These are phyloP conservation scores for Raja brachyura DNA, from an alignment of 2,113 vertebrate genomes.

Conservation along the genomic window DNA sequence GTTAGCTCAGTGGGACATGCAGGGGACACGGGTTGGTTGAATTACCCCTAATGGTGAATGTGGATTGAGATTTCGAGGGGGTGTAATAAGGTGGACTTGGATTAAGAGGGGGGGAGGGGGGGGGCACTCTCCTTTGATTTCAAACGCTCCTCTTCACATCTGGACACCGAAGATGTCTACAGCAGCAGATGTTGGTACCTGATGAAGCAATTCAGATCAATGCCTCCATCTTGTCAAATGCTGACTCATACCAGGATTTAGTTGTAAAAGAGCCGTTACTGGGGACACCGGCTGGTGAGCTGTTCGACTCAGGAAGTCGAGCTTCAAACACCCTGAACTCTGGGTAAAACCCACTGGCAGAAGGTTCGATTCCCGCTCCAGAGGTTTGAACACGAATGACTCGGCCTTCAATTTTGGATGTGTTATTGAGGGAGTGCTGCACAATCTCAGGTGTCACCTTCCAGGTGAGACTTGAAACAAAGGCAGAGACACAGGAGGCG, in stretches of 20 bases:
- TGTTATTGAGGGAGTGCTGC: too few species aligned
- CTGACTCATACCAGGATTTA: background rate
- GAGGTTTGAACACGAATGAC: too few species aligned
- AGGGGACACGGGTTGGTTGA: fast-evolving
- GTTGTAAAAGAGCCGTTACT: background rate
- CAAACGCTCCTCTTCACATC: background rate
- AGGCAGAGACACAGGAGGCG: too few species aligned
- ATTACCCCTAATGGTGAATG: background rate
- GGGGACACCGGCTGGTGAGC: background rate
- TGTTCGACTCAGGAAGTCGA: too few species aligned
- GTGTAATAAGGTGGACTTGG: background rate
- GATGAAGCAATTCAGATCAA: background rate
- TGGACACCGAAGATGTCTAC: background rate
- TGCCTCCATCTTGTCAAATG: background rate
- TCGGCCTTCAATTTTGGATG: too few species aligned
- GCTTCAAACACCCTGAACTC: too few species aligned
- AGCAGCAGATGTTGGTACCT: background rate
- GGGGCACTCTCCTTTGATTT: background rate
- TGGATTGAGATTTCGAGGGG: background rate
- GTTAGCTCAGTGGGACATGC: background rate
- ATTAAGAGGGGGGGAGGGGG: background rate
- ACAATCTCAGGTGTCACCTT: too few species aligned
- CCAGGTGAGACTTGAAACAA: too few species aligned
- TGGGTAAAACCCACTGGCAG: too few species aligned
- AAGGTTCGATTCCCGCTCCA: too few species aligned